Conservation (phyloP, 2,888 invertebrate species). For the Tryphoninae sp. region DNA sequence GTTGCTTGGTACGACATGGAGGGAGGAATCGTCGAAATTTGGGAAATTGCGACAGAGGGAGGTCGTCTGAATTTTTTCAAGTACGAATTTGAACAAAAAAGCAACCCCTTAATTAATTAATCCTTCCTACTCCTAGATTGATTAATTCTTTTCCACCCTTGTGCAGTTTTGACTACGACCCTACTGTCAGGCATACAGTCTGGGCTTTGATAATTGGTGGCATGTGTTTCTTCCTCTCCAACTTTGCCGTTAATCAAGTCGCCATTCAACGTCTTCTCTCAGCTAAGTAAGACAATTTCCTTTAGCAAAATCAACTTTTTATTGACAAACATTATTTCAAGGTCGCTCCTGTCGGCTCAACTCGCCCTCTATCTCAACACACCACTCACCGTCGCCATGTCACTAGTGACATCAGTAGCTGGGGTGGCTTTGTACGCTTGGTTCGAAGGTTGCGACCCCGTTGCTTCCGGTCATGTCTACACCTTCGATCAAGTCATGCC, state of each 20-base stretch:
- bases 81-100: constrained; percentile 80
- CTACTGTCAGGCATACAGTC: constrained; percentile 91
- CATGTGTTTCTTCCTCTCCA: constrained; percentile 87
- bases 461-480: constrained; percentile 84
- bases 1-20: constrained; percentile 86
- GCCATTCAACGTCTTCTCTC: constrained; percentile 90
- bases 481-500: constrained; percentile 89
- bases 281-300: constrained; percentile 83
- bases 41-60: constrained; percentile 86
- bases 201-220: constrained; percentile 90
- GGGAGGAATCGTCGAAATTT: constrained; percentile 88
- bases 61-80: constrained; percentile 87
- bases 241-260: constrained; percentile 94
- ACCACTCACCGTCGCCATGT: constrained; percentile 88
- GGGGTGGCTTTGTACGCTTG: constrained; percentile 93
- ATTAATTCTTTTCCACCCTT: not conserved
- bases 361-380: constrained; percentile 89
- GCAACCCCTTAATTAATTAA: not conserved
- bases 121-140: not conserved
- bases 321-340: constrained; percentile 53
- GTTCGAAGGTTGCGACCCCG: constrained; percentile 92
- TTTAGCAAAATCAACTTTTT: not conserved
- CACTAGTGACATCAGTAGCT: constrained; percentile 85
- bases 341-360: constrained; percentile 85
- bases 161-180: constrained; percentile 88